phyloP scores from a whole-genome alignment of 2,113 vertebrate genomes.

The Oxyruncus cristatus region DNA sequence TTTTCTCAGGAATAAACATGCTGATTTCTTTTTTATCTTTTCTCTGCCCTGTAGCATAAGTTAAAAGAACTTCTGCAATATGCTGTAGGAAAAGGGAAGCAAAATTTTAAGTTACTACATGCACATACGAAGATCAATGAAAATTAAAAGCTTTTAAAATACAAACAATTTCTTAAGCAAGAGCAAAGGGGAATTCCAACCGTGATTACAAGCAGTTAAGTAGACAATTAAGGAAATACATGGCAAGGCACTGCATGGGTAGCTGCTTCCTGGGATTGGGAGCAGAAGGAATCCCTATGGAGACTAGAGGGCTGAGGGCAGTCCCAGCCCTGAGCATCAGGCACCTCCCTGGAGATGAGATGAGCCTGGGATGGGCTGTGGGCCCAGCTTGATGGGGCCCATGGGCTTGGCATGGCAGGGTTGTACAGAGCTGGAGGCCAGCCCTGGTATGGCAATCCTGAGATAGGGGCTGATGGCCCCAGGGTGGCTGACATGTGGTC shows the following conservation, averaged over 20 bases:
- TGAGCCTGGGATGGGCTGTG: rapidly evolving
- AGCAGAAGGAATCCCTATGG: no score
- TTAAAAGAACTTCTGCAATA: not conserved
- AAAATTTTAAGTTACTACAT: not conserved
- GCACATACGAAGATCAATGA: not conserved
- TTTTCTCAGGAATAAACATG: not conserved
- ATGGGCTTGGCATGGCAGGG: rapidly evolving
- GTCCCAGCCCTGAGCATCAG: not conserved
- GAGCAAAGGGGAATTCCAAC: not conserved
- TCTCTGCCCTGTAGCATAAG: not conserved
- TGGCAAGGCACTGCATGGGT: not conserved
- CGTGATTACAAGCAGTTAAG: not conserved
- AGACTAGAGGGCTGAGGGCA: not conserved
- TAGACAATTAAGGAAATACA: not conserved
- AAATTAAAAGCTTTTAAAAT: not conserved
- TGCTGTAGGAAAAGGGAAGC: not conserved
- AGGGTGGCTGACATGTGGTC: not conserved
- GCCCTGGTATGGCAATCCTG: not conserved
- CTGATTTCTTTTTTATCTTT: not conserved
- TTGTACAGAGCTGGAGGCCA: not conserved
- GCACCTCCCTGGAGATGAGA: not conserved
- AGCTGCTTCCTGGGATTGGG: not conserved
- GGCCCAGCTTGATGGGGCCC: rapidly evolving
- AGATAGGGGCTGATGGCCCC: not conserved
- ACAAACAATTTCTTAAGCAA: not conserved